Conservation (phyloP, 2,888 invertebrate genomes). For the Hirtodrosophila alboralis region DNA sequence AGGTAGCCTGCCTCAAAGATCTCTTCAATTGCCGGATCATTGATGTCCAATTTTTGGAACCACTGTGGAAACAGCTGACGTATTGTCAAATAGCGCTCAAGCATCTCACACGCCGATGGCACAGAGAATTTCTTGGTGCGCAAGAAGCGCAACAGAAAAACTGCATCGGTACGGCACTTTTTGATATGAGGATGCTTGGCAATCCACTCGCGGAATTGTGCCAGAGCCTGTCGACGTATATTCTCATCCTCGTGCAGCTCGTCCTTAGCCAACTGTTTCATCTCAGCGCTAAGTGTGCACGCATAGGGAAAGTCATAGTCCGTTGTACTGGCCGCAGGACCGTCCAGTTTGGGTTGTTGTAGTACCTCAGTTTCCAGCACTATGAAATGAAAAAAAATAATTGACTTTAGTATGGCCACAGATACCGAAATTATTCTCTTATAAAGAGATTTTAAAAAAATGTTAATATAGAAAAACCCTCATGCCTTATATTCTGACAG, state of each 20-base stretch:
- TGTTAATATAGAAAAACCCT: too few relatives aligned
- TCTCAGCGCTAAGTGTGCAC: conserved; percentile 81
- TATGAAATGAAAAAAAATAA: conserved; percentile 43
- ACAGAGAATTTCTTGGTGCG: conserved; percentile 95
- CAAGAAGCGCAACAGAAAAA: conserved; percentile 92
- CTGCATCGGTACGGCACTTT: conserved; percentile 92
- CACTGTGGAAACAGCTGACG: conserved; percentile 93
- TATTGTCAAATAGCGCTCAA: conserved; percentile 93
- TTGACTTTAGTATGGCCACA: too few relatives aligned
- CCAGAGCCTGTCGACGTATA: conserved; percentile 89
- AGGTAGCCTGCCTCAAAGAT: conserved; percentile 92
- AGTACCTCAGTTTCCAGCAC: conserved; percentile 84
- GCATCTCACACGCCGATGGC: conserved; percentile 92
- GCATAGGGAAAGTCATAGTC: conserved; percentile 82
- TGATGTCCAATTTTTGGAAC: conserved; percentile 92
- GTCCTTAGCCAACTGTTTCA: conserved; percentile 87
- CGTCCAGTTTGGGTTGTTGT: conserved; percentile 77
- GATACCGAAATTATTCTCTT: too few relatives aligned
- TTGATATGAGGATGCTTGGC: conserved; percentile 92
- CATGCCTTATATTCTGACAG: too few relatives aligned
- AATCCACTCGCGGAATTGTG: conserved; percentile 93
- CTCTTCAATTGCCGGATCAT: conserved; percentile 91
- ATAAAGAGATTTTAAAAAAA: too few relatives aligned
- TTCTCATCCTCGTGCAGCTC: conserved; percentile 93
- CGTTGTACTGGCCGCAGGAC: conserved; percentile 70